A percentile compares a stretch with the other conserved stretches of the same genome.
Conservation (phyloP, 2,888 invertebrate genomes). For the Chymomyza amoena region DNA sequence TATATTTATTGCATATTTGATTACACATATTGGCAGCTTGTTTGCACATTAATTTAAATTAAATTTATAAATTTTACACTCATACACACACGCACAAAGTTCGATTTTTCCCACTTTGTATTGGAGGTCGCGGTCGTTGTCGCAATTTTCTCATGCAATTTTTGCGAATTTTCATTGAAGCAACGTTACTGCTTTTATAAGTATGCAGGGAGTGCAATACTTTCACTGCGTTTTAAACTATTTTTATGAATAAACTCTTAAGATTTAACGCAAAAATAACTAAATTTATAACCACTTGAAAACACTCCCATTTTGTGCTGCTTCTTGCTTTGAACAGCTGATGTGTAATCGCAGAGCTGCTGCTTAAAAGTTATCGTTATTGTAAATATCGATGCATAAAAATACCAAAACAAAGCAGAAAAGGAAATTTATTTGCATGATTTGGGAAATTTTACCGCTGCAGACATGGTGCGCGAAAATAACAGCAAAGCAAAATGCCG, state of each 20-base stretch:
- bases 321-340: constrained; percentile 59
- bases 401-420: background rate
- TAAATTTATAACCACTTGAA: constrained; percentile 49
- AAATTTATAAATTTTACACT: constrained; percentile 45
- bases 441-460: background rate
- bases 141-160: constrained; percentile 43
- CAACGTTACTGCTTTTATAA: constrained; percentile 18
- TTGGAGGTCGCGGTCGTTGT: constrained; percentile 54
- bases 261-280: constrained; percentile 44
- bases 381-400: background rate
- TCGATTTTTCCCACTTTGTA: constrained; percentile 71
- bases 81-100: constrained; percentile 49
- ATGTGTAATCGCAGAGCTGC: background rate
- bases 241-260: constrained; percentile 32
- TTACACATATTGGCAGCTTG: constrained; percentile 11
- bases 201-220: constrained; percentile 13
- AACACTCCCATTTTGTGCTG: constrained; percentile 65
- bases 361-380: background rate
- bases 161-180: constrained; percentile 28
- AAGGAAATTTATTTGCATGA: background rate
- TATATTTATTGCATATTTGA: constrained; percentile 38
- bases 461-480: background rate
- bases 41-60: constrained; percentile 21
- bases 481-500: background rate
- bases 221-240: constrained; percentile 19